These are phyloP conservation scores for Palythoa grandis DNA, from an alignment of 92 coral and sea anemone species.

Conservation along the genomic window DNA sequence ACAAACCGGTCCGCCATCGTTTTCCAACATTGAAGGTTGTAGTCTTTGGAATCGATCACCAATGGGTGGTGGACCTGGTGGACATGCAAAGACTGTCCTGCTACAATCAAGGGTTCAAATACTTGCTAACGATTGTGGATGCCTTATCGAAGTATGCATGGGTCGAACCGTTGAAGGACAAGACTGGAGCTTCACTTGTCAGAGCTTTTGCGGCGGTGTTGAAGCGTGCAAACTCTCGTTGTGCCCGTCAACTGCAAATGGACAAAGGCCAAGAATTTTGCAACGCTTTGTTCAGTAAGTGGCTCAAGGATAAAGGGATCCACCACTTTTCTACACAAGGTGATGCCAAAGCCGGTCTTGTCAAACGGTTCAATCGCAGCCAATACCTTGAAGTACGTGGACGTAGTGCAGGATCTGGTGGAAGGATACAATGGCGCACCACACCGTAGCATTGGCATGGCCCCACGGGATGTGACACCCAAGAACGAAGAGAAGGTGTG, in stretches of 20 bases:
- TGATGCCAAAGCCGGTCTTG: constrained; percentile 35
- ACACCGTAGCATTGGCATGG: constrained; percentile 48
- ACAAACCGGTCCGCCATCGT: constrained; percentile 27
- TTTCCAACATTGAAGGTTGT: constrained; percentile 17
- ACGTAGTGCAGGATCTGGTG: constrained; percentile 37
- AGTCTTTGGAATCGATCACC: constrained; percentile 5
- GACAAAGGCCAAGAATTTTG: no score
- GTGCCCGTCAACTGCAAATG: constrained; percentile 4
- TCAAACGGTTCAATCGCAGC: constrained; percentile 39
- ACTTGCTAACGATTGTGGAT: constrained; percentile 8
- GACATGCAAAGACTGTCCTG: not conserved
- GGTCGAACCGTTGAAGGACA: not conserved
- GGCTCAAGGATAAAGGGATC: constrained; percentile 7
- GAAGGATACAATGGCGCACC: constrained; percentile 40
- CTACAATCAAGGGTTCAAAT: constrained; percentile 4
- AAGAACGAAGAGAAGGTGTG: constrained; percentile 17
- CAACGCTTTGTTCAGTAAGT: not conserved
- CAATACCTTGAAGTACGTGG: constrained; percentile 42
- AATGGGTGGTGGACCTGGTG: not conserved
- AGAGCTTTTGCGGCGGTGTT: no score
- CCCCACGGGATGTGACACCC: constrained; percentile 49
- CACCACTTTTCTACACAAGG: constrained; percentile 36
- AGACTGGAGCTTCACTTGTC: not conserved
- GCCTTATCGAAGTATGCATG: no score
- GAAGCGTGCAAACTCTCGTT: not conserved